phyloP scores from a whole-genome alignment of 2,888 invertebrate species.

The Trachelus iudaicus region DNA sequence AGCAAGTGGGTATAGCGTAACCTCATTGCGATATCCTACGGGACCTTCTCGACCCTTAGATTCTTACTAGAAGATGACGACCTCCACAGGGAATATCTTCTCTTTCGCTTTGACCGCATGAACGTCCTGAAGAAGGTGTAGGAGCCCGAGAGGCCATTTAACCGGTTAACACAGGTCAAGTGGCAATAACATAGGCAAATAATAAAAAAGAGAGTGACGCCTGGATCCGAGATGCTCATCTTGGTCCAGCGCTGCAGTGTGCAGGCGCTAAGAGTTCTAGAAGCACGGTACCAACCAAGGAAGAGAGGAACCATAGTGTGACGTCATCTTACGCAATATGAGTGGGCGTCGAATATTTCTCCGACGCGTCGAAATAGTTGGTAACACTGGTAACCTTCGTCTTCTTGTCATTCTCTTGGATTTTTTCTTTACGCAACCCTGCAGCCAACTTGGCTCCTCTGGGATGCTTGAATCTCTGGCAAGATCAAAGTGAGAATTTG shows the following conservation, averaged over 20 bases:
- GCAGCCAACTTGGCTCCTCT: background rate
- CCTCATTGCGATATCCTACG: background rate
- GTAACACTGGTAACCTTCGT: background rate
- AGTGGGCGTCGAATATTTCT: background rate
- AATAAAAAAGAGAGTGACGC: conserved; percentile 46
- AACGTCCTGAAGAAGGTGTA: background rate
- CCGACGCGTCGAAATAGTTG: background rate
- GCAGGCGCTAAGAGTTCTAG: background rate
- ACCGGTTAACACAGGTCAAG: conserved; percentile 58
- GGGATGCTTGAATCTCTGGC: background rate
- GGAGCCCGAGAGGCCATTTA: conserved; percentile 40
- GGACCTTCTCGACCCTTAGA: background rate
- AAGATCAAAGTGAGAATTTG: background rate
- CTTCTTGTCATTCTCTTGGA: background rate
- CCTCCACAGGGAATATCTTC: background rate
- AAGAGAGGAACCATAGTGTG: background rate
- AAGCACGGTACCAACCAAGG: background rate
- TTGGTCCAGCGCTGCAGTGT: background rate
- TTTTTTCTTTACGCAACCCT: background rate
- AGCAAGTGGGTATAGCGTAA: background rate
- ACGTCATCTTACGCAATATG: background rate
- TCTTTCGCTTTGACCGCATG: background rate
- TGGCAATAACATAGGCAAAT: conserved; percentile 56
- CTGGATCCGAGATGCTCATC: background rate
- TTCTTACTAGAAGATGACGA: background rate